Evolutionary conservation across 92 coral and sea anemone genomes (phyloP).

Genomic region (Porites evermanni): DNA sequence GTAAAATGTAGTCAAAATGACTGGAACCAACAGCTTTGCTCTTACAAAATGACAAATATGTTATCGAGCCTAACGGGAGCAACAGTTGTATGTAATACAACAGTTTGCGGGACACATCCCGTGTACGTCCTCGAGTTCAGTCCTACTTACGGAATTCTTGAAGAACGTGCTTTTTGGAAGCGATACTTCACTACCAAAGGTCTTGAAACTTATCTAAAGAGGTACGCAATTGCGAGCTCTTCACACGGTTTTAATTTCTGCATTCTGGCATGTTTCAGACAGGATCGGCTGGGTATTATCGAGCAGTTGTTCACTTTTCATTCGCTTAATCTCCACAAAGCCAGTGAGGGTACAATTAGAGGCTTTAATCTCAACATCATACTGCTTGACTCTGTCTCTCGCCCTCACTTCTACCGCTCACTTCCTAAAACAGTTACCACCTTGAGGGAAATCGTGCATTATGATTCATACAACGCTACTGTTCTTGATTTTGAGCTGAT

Average conservation of each 20-base stretch:
- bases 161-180: constrained; percentile 57
- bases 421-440: constrained; percentile 70
- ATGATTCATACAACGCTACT: constrained; percentile 27
- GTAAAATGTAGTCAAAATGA: constrained; percentile 50
- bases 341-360: neutral
- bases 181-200: constrained; percentile 57
- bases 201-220: constrained; percentile 63
- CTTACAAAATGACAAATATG: constrained; percentile 33
- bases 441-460: constrained; percentile 56
- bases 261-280: constrained; percentile 57
- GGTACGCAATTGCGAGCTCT: constrained; percentile 34
- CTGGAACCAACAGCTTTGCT: constrained; percentile 43
- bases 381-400: constrained; percentile 79
- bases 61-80: constrained; percentile 15
- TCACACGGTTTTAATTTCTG: constrained; percentile 65
- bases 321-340: constrained; percentile 22
- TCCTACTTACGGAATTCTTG: constrained; percentile 61
- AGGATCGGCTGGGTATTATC: constrained; percentile 45
- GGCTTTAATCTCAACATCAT: constrained; percentile 74
- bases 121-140: constrained; percentile 63
- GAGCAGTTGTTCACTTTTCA: constrained; percentile 77
- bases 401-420: constrained; percentile 88
- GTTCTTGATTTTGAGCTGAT: constrained; percentile 82
- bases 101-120: constrained; percentile 65
- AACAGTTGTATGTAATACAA: constrained; percentile 43